Base-by-base conservation (phyloP, 1,140 invertebrate species). In the Hylaeus anthracinus region DNA sequence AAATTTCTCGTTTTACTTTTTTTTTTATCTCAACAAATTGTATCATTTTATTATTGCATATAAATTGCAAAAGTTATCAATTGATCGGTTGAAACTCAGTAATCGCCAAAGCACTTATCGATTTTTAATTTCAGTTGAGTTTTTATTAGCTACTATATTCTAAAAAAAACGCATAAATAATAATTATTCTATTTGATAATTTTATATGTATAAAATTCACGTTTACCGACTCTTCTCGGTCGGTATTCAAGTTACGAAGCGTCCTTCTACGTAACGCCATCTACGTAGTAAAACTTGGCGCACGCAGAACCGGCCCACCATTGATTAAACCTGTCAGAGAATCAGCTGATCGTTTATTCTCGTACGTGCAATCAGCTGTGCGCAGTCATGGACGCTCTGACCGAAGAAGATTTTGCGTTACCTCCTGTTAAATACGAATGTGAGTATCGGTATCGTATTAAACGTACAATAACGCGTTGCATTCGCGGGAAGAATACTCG, bases 351-450 rank as follows among this genome's bases (percentile, higher is more conserved):
- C 84, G 69, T 66, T 51, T 80, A 79, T 88, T 87, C 82, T 86
- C 82, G 85, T 89, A 86, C 75, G 84, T 86, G 85, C 73, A 83
- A 90, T 90, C 90, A 92, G 91, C 91, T 91, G 91, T 90, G 84
- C 75, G 66, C 61, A 61, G 82, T 86, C 83, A 92, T 94, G 92
- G 94, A 94, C 74, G 93, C 92, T 61, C 91, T 95, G 65, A 94
- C 89, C 60, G 88, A 94, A 71, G 94, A 95, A 83, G 94, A 96
- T 90, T 94, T 94, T 71, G 76, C 86, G 55, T 86, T 96, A 81
- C 94, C 95, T 2, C 93, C 93, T 15, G 86, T 93, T 71, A 96
- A 96, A 94, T 96, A 96, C 90, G 96, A 96, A 94, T 96, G 96
- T 96, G 94, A 95, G 95, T 94, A 88, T 39, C 6, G 56, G 6